Evolutionary conservation across 2,797 vertebrate genomes (phyloP), one percentile per base, ranked within the genome.

Genomic region (Alcedo atthis): DNA sequence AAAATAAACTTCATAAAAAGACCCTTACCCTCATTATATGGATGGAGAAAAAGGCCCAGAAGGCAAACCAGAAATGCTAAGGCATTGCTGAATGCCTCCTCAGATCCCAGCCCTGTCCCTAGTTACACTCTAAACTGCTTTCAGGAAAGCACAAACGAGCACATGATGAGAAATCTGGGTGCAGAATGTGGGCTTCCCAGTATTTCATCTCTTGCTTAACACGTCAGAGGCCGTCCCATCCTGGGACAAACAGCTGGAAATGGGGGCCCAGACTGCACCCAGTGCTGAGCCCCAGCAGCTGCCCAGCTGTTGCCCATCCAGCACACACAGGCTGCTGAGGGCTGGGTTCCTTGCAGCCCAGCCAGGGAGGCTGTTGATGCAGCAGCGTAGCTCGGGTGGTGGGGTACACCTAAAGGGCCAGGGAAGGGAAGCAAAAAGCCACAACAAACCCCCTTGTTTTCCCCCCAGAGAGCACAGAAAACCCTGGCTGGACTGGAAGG

Each of bases 401-500:
- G 14, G 17, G 35, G 21, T 16, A 45, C 0, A 2, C 54, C 40
- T 33, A 15, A 57, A 51, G 33, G 37, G 43, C n/a, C 67, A 66
- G 55, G 76, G 69, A 66, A 73, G 28, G 33, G 48, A 70, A 79
- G 74, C 24, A 81, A 86, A 90, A 3, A n/a, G 14, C 62, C 21
- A 3, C 62, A 67, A 35, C 5, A 87, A 87, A 68, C 14, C 4
- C 18, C 18, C 53, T 69, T 83, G 69, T 62, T 53, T 74, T 85
- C 26, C 53, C 53, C 12, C 3, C 28, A 68, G 32, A 40, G 16
- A 76, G 42, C 37, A 61, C 37, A 80, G 42, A 92, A 79, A 84
- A 59, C 42, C n/a, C 69, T 51, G 48, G 57, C 54, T 82, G 64
- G 93, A 94, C 85, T 95, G 88, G 84, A 94, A 94, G 69, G 61